phyloP scores from a whole-genome alignment of 2,113 vertebrate genomes.

The Parotia lawesii region DNA sequence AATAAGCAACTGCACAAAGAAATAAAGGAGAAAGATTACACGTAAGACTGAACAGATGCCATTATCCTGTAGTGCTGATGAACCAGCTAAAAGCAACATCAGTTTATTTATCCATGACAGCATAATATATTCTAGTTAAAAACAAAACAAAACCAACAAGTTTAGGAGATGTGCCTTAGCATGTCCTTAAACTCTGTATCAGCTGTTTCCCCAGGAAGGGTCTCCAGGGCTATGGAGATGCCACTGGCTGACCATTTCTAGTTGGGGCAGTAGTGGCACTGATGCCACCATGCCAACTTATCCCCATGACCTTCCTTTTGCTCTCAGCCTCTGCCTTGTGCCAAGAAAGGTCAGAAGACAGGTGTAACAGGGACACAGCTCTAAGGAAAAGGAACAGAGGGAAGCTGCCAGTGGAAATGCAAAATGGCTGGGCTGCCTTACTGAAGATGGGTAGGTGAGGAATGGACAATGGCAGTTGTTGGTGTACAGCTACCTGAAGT shows the following conservation, averaged over 20 bases:
- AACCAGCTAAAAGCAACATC: slow-evolving; percentile 38
- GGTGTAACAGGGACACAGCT: neutral
- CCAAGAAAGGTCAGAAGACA: neutral
- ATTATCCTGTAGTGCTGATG: neutral
- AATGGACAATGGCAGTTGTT: neutral
- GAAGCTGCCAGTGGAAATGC: neutral
- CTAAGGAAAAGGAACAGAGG: neutral
- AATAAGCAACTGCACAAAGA: slow-evolving; percentile 8
- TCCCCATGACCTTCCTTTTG: neutral
- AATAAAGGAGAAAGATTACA: slow-evolving; percentile 32
- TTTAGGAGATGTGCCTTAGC: neutral
- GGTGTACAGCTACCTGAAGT: neutral
- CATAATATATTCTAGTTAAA: neutral
- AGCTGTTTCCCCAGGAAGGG: neutral
- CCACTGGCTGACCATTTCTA: neutral
- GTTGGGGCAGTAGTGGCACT: neutral
- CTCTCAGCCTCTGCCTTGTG: neutral
- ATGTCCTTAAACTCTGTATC: neutral
- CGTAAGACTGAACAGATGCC: slow-evolving; percentile 17
- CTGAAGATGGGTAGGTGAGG: neutral
- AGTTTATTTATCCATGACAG: neutral
- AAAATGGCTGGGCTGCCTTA: neutral
- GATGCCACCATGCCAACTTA: neutral
- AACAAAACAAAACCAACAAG: neutral
- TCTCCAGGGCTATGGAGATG: fast-evolving